These are phyloP conservation scores for Eciton burchellii DNA, from an alignment of 1,140 invertebrate species.

Conservation along the genomic window DNA sequence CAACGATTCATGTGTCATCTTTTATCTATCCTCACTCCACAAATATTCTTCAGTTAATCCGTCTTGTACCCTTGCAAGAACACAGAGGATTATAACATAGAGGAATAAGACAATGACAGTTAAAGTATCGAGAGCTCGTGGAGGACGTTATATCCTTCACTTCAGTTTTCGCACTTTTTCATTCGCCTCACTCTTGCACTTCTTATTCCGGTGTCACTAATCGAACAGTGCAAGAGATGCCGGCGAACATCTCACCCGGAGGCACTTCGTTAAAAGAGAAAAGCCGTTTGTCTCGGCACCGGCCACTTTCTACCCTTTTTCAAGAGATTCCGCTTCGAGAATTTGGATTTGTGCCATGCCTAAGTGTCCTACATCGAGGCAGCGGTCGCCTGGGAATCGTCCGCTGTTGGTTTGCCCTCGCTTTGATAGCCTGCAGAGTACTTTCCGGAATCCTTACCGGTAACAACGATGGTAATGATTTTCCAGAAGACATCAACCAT, in stretches of 20 bases:
- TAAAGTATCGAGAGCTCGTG: no score
- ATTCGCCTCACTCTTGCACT: constrained; percentile 10
- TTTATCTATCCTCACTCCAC: no score
- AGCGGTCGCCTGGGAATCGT: constrained; percentile 62
- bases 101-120: no score
- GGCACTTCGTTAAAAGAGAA: constrained; percentile 47
- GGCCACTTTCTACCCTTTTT: constrained; percentile 19
- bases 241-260: constrained; percentile 15
- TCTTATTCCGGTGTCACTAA: constrained; percentile 31
- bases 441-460: background rate
- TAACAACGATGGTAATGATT: background rate
- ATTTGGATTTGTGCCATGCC: constrained; percentile 70
- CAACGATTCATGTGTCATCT: no score
- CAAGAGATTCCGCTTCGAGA: constrained; percentile 35
- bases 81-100: no score
- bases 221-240: constrained; percentile 39
- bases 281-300: constrained; percentile 31
- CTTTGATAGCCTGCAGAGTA: constrained; percentile 27
- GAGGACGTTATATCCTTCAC: no score
- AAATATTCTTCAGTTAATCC: no score
- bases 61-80: no score
- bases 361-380: constrained; percentile 61
- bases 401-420: constrained; percentile 67
- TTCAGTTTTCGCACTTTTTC: constrained; percentile 14
- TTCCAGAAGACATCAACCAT: background rate